Conservation (phyloP, 2,888 invertebrate genomes). For the Tiliacea citrago region DNA sequence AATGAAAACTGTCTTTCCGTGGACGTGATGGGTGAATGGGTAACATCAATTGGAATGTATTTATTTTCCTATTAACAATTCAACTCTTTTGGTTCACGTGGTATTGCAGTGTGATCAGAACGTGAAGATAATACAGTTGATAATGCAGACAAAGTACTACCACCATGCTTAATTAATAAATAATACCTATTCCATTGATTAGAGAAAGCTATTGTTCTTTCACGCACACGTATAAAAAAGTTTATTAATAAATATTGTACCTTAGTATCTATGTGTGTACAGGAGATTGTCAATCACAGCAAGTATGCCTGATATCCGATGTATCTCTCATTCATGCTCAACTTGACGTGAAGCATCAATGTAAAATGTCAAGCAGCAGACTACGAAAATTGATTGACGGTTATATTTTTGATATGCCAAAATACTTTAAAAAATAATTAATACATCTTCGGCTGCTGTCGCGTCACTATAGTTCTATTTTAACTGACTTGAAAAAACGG, state of each 20-base stretch:
- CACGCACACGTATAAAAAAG: not conserved
- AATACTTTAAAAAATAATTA: not conserved
- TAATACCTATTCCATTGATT: no score
- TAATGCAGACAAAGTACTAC: not conserved
- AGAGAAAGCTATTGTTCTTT: not conserved
- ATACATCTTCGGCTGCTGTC: not conserved
- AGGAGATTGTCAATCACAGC: conserved; percentile 45
- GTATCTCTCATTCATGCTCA: conserved; percentile 49
- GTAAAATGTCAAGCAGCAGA: conserved; percentile 9
- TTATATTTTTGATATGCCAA: conserved; percentile 6
- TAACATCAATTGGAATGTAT: not conserved
- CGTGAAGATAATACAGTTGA: not conserved
- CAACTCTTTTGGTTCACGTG: not conserved
- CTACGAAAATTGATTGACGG: conserved; percentile 40
- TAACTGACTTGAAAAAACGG: not conserved
- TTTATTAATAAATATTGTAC: not conserved
- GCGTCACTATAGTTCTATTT: not conserved
- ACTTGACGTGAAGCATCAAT: conserved; percentile 36
- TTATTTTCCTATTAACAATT: not conserved
- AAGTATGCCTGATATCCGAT: conserved; percentile 31
- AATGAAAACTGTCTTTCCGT: conserved; percentile 4
- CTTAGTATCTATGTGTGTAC: not conserved
- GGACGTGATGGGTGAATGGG: conserved; percentile 2
- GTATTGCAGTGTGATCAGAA: not conserved
- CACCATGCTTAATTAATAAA: not conserved